Base-by-base conservation (phyloP, 1,140 invertebrate genomes). In the Orchestia grillus region DNA sequence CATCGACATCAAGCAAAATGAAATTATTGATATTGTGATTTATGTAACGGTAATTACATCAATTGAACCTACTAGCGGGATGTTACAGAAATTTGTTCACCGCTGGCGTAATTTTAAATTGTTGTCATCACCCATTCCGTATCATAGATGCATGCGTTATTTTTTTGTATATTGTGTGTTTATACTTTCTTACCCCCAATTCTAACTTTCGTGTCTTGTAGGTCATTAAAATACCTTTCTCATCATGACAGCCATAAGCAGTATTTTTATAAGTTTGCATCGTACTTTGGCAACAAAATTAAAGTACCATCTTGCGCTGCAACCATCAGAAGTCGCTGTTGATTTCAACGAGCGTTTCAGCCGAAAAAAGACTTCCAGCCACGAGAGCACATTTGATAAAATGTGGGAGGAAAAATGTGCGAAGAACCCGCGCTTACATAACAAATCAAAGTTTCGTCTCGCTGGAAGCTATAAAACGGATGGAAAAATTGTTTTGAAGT, bases 401-500 rank as follows among this genome's bases (percentile, higher is more conserved):
- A 41, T 42, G 15, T 90, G 88, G 88, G 43, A 90, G 4, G 88
- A 90, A 90, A 90, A 90, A 90, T 90, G 88, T 28, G 43, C n/a
- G 15, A 90, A 90, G 15, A 90, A 90, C 28, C 88, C 88, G 28
- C 88, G 88, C 28, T 44, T 90, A 44, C 43, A 42, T 36, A 44
- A 90, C 43, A 90, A 90, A 28, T 41, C n/a, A 44, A 90, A 90
- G 88, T 90, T 90, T 90, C 88, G 88, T 16, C 43, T 90, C 42
- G 23, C 88, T 41, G 88, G 88, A 0, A 90, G 88, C 28, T 16
- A 28, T 11, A 44, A 44, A 90, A 8, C 43, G 16, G 88, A 90
- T 28, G 43, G 41, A 42, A 90, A 90, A 90, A 90, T 90, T 90
- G 41, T 42, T 41, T 42, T 90, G 43, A 44, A 11, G n/a, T 28